Conservation (phyloP, 2,888 invertebrate species). For the Operophtera brumata region DNA sequence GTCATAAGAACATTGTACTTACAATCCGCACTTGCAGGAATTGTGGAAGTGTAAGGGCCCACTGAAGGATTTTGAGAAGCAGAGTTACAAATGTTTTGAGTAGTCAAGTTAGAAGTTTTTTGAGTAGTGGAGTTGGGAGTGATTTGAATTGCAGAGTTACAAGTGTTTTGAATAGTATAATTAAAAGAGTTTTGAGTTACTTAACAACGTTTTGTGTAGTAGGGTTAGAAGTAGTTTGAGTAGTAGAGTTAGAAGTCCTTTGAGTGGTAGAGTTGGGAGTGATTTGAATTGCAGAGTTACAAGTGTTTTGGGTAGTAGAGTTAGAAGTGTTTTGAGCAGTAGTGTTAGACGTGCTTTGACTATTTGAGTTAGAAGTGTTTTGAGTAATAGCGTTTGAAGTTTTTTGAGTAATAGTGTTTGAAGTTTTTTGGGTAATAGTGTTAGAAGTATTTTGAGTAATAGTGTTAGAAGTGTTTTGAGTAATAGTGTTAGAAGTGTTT, state of each 20-base stretch:
- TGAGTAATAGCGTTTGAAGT: neutral
- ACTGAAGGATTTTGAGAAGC: neutral
- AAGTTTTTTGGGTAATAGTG: neutral
- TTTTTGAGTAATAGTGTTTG: no score
- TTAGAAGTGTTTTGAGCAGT: neutral
- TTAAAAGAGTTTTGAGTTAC: no score
- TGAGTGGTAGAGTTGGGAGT: no score
- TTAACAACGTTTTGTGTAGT: no score
- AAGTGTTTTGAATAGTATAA: no score
- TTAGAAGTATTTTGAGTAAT: neutral
- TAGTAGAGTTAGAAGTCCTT: neutral
- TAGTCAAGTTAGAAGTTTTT: no score
- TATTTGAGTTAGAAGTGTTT: neutral
- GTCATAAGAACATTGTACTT: neutral
- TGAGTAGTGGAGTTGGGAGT: neutral
- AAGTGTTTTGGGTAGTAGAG: neutral
- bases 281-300: no score
- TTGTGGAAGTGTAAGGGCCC: neutral
- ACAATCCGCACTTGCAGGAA: no score
- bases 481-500: neutral
- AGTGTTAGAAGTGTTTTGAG: neutral
- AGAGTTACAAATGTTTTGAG: neutral
- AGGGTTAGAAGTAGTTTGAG: no score
- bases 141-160: no score
- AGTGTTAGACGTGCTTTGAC: neutral